Percentiles rank a stretch among this genome's conserved stretches.
Conservation (phyloP, 2,797 vertebrate genomes). For the Gambusia yucatana region DNA sequence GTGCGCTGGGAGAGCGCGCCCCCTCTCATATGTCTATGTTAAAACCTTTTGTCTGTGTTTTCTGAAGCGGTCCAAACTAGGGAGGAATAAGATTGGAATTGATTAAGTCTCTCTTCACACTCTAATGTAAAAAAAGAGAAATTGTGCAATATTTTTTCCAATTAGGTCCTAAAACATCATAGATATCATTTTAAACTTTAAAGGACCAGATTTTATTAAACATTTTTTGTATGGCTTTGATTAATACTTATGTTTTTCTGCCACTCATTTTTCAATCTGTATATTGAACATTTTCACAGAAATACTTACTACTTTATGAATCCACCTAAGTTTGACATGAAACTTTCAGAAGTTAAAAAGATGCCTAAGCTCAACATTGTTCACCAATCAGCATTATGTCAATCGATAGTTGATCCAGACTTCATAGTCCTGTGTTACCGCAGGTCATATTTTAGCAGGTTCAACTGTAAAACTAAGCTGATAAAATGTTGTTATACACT, state of each 20-base stretch:
- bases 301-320: neutral
- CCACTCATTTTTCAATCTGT: neutral
- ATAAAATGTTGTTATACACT: neutral
- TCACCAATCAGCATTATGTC: too few species aligned
- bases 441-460: neutral
- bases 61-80: constrained; percentile 1
- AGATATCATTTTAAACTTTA: neutral
- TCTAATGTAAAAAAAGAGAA: neutral
- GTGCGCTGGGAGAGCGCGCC: neutral
- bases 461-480: neutral
- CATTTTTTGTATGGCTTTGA: neutral
- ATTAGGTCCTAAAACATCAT: neutral
- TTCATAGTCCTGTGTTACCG: neutral
- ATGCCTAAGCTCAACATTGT: neutral
- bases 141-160: neutral
- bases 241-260: neutral
- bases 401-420: neutral
- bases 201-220: neutral
- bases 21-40: neutral
- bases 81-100: constrained; percentile 8
- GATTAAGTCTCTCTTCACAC: neutral
- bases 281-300: neutral
- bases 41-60: neutral
- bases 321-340: neutral
- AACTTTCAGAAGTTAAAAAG: neutral